Percentiles rank a stretch among this genome's conserved stretches.
Conservation (phyloP, 92 coral and sea anemone genomes). For the Nematostella vectensis region DNA sequence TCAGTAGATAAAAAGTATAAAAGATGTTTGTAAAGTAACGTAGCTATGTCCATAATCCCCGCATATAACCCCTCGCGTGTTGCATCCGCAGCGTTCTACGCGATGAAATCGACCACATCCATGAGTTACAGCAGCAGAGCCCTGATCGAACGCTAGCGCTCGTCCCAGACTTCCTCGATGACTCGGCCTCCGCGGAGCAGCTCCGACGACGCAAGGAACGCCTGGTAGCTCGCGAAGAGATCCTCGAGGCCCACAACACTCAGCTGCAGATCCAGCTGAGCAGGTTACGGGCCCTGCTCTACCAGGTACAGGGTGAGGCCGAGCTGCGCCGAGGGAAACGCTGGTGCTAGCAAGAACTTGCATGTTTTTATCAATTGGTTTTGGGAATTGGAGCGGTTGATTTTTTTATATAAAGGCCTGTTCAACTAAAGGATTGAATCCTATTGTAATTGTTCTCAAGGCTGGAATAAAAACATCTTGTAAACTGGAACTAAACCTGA, state of each 20-base stretch:
- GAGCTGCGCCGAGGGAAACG: conserved; percentile 41
- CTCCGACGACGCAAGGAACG: conserved; percentile 75
- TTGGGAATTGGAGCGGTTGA: too few species aligned
- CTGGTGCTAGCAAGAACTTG: conserved; percentile 28
- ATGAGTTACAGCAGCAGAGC: conserved; percentile 38
- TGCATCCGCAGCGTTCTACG: conserved; percentile 87
- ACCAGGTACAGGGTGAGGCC: conserved; percentile 74
- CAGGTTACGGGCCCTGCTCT: conserved; percentile 58
- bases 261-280: conserved; percentile 87
- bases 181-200: conserved; percentile 42
- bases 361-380: background rate
- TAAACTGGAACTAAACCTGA: too few species aligned
- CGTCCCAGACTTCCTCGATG: conserved; percentile 21
- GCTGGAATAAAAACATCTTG: too few species aligned
- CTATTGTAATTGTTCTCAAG: too few species aligned
- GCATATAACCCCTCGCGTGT: too few species aligned
- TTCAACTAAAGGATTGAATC: too few species aligned
- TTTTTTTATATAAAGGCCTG: too few species aligned
- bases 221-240: conserved; percentile 87
- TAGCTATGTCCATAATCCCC: too few species aligned
- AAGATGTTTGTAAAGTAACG: too few species aligned
- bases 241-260: conserved; percentile 84
- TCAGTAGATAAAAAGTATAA: too few species aligned
- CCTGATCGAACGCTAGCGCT: conserved; percentile 19
- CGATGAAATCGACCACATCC: conserved; percentile 61